Evolutionary conservation across 1,140 invertebrate genomes (phyloP).

Genomic region (Megathymus violae): DNA sequence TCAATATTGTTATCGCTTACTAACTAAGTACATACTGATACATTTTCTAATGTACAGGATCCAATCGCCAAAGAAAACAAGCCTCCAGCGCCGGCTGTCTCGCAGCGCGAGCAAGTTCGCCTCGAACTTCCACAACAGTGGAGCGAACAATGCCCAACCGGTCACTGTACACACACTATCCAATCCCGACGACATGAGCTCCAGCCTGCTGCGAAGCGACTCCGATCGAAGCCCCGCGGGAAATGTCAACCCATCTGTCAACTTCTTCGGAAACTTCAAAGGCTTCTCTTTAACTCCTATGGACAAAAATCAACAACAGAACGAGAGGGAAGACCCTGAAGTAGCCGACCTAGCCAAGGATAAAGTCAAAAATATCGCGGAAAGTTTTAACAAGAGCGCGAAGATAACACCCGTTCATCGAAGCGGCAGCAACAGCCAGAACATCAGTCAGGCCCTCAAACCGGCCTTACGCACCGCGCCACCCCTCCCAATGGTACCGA

Average conservation of each 20-base stretch:
- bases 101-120: conserved; percentile 78
- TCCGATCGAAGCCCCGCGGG: conserved; percentile 82
- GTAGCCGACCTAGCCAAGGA: conserved; percentile 26
- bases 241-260: conserved; percentile 80
- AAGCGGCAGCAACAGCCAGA: conserved; percentile 71
- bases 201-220: conserved; percentile 82
- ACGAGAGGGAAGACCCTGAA: conserved; percentile 42
- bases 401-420: conserved; percentile 76
- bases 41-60: conserved; percentile 45
- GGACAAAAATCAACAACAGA: conserved; percentile 77
- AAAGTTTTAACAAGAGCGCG: conserved; percentile 57
- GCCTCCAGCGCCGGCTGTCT: conserved; percentile 72
- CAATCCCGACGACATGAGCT: conserved; percentile 86
- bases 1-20: too few species aligned
- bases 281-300: conserved; percentile 91
- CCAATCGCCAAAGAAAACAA: conserved; percentile 78
- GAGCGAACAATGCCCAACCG: conserved; percentile 75
- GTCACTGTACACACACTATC: conserved; percentile 81
- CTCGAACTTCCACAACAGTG: conserved; percentile 68
- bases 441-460: conserved; percentile 64
- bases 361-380: conserved; percentile 26
- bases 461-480: conserved; percentile 77
- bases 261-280: conserved; percentile 93
- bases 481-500: conserved; percentile 74
- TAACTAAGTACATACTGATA: too few species aligned